phyloP scores from a whole-genome alignment of 2,113 vertebrate species.

The Sturnus vulgaris region DNA sequence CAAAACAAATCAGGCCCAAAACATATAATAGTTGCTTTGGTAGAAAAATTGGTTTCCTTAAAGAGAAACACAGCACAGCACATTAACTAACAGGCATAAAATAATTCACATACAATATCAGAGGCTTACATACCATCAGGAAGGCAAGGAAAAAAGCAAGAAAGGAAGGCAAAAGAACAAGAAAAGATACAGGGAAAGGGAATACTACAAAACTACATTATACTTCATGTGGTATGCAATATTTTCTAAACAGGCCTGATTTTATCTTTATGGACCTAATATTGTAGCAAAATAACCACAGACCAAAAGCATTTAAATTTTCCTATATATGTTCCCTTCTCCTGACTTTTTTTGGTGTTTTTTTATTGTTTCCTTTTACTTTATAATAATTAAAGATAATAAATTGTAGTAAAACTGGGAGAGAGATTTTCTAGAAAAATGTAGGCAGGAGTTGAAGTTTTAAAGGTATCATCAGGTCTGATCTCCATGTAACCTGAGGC shows the following conservation, averaged over 20 bases:
- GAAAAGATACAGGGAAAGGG: conserved; percentile 18
- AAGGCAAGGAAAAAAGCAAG: background rate
- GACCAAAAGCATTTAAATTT: background rate
- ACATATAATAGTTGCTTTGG: conserved; percentile 31
- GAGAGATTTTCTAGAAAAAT: background rate
- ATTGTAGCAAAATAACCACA: background rate
- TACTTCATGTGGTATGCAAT: background rate
- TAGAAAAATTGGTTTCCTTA: conserved; percentile 7
- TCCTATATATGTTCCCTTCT: background rate
- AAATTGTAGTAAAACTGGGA: conserved; percentile 1
- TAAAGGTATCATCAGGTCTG: conserved; percentile 38
- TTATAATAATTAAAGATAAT: background rate
- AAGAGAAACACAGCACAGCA: conserved; percentile 51
- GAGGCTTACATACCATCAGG: conserved; percentile 54
- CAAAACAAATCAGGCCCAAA: conserved; percentile 14
- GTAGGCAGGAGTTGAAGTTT: conserved; percentile 23
- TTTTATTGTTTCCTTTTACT: background rate
- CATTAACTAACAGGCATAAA: conserved; percentile 55
- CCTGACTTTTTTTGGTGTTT: background rate
- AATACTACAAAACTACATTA: background rate
- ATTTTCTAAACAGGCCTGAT: background rate
- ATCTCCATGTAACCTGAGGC: conserved; percentile 67
- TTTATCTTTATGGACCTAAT: background rate
- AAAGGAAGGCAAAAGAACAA: conserved; percentile 31
- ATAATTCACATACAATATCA: conserved; percentile 54